Conservation (phyloP, 2,888 invertebrate genomes). For the Entomobrya proxima region DNA sequence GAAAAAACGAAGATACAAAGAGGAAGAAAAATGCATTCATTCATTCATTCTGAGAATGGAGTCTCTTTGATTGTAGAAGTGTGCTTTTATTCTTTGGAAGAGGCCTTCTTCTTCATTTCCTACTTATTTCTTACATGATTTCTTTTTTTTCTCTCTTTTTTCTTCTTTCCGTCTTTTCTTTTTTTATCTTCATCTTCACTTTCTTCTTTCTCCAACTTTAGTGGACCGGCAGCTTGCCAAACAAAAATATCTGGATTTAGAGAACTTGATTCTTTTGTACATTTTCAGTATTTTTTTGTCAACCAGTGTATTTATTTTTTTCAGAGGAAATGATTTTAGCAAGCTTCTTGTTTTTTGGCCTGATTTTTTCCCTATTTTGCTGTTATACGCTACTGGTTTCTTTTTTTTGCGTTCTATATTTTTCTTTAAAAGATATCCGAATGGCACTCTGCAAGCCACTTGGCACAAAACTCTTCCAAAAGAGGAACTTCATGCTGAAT, state of each 20-base stretch:
- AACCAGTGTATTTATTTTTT: conserved; percentile 6
- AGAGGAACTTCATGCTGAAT: neutral
- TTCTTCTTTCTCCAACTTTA: neutral
- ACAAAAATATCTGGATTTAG: conserved; percentile 69
- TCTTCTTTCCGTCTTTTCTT: neutral
- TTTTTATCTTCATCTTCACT: conserved; percentile 50
- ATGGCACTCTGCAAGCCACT: neutral
- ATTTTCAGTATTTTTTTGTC: conserved; percentile 1
- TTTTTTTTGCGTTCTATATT: neutral
- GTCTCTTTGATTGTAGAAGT: conserved; percentile 15
- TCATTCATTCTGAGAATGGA: neutral
- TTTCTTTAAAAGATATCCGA: neutral
- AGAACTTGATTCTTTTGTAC: conserved; percentile 48
- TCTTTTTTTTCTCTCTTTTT: conserved; percentile 3
- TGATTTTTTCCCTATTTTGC: neutral
- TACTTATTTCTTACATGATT: neutral
- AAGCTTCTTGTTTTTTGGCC: conserved; percentile 10
- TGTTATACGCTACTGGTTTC: no score
- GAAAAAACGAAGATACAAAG: conserved; percentile 1
- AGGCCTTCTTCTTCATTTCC: conserved; percentile 13
- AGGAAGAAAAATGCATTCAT: conserved; percentile 38
- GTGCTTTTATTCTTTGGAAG: conserved; percentile 22
- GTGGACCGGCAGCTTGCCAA: conserved; percentile 74
- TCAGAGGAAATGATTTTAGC: neutral
- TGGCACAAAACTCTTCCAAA: neutral